Conservation (phyloP, 2,113 vertebrate species). For the Penelope pileata region DNA sequence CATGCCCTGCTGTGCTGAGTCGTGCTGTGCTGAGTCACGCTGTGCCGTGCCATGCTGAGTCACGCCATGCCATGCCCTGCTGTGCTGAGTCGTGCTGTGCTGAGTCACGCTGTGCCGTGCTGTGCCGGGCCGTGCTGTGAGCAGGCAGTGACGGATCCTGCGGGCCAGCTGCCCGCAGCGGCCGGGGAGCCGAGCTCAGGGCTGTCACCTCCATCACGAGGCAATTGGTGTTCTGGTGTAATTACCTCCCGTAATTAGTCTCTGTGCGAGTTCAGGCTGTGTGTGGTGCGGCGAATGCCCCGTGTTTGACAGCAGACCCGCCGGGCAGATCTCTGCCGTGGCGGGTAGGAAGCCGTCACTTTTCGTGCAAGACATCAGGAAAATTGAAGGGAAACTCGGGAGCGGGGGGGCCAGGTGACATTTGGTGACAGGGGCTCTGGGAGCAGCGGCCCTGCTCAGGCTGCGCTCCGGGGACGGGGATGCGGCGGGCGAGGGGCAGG, state of each 20-base stretch:
- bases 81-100: background rate
- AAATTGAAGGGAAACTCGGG: slow-evolving; percentile 11
- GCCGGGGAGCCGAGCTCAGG: slow-evolving; percentile 66
- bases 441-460: background rate
- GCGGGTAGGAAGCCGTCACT: slow-evolving; percentile 66
- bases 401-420: slow-evolving; percentile 6
- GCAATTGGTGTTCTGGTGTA: slow-evolving; percentile 66
- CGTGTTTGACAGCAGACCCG: slow-evolving; percentile 77
- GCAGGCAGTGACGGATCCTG: background rate
- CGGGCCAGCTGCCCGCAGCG: slow-evolving; percentile 39
- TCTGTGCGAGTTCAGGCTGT: slow-evolving; percentile 79
- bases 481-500: background rate
- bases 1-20: background rate
- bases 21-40: too few species aligned
- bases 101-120: background rate
- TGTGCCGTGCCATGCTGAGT: background rate
- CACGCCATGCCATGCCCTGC: background rate
- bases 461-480: background rate
- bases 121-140: background rate
- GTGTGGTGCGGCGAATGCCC: slow-evolving; percentile 77
- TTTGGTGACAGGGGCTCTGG: background rate
- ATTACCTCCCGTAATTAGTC: slow-evolving; percentile 82
- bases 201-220: slow-evolving; percentile 74
- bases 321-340: slow-evolving; percentile 58
- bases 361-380: slow-evolving; percentile 49